Base-by-base conservation (phyloP, 2,888 invertebrate genomes). In the Hyppa rectilinea region DNA sequence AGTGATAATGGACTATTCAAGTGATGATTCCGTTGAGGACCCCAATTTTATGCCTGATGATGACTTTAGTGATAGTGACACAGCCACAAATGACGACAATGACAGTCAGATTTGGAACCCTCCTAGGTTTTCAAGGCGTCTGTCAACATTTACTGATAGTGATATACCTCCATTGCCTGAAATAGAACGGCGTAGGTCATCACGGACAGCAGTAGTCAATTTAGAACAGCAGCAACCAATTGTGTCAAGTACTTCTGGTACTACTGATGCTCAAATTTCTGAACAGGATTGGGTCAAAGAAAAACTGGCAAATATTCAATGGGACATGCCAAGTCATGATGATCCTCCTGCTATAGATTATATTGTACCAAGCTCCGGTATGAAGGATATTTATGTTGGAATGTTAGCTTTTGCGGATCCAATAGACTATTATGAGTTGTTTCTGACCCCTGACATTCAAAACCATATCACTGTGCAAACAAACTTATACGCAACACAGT, bases 131-230 rank as follows among this genome's bases (percentile, higher is more conserved):
- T 58, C 58, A 43, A 58, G 58, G 2, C 58, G 43, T 43, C 6
- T 43, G 12, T 58, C 58, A 58, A 58, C 40, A 29, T 58, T 58
- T 43, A 43, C 58, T 5, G 58, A 43, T 43, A 58, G 40, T 58
- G 58, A 43, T 43, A 43, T 43, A 29, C 43, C 58, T 5, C 58
- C 29, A 43, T 43, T 58, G 29, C 58, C 40, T 43, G 58, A 58
- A 29, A 29, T 43, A 58, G 40, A 58, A 43, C 29, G 43, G 40
- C 58, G 58, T 29, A 58, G 29, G 4, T 43, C 40, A 43, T n/a
- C 6, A 58, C 17, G 20, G 20, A 40, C 40, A 43, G 58, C 56
- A 9, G 38, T 23, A 23, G 34, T 55, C 34, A 1, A 55, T 55
- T 55, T 36, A 36, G 34, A 55, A 55, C n/a, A 6, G 14, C 55